These are phyloP conservation scores for Brachionus rotundiformis DNA, from an alignment of 1,140 invertebrate genomes.

Conservation along the genomic window DNA sequence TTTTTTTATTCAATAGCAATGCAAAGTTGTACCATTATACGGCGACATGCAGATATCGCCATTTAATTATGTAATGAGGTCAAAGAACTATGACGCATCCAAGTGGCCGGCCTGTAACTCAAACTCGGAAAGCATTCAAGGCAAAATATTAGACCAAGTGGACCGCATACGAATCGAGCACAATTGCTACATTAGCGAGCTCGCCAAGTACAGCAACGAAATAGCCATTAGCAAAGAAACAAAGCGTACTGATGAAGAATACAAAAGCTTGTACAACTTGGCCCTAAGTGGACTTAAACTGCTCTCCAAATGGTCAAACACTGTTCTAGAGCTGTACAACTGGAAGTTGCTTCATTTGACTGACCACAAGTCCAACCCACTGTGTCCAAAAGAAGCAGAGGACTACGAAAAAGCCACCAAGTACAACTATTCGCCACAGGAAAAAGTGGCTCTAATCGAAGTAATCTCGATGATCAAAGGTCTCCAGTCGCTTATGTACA, in stretches of 20 bases:
- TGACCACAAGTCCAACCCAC: conserved; percentile 85
- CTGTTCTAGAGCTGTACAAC: conserved; percentile 83
- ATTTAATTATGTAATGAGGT: conserved; percentile 94
- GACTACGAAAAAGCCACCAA: conserved; percentile 96
- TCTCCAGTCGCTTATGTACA: conserved; percentile 90
- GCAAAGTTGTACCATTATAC: conserved; percentile 96
- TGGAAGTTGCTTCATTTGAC: conserved; percentile 98
- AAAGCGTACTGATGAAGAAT: conserved; percentile 82
- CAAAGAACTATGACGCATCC: conserved; percentile 85
- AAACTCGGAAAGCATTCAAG: conserved; percentile 77
- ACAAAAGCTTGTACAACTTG: conserved; percentile 85
- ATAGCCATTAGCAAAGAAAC: conserved; percentile 71
- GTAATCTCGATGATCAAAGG: conserved; percentile 99
- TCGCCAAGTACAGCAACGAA: conserved; percentile 91
- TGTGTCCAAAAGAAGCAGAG: conserved; percentile 94
- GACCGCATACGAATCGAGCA: conserved; percentile 93
- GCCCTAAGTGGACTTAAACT: conserved; percentile 87
- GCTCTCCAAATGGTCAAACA: conserved; percentile 92
- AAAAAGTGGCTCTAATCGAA: conserved; percentile 97
- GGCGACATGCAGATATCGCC: conserved; percentile 99
- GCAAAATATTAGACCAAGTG: conserved; percentile 91
- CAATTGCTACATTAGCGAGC: conserved; percentile 93
- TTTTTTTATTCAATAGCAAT: conserved; percentile 62
- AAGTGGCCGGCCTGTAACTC: conserved; percentile 81
- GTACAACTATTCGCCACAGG: conserved; percentile 95